A percentile compares a stretch with the other conserved stretches of the same genome.
Evolutionary conservation across 1,140 invertebrate species (phyloP).

Genomic region (Nixonia krombeini): DNA sequence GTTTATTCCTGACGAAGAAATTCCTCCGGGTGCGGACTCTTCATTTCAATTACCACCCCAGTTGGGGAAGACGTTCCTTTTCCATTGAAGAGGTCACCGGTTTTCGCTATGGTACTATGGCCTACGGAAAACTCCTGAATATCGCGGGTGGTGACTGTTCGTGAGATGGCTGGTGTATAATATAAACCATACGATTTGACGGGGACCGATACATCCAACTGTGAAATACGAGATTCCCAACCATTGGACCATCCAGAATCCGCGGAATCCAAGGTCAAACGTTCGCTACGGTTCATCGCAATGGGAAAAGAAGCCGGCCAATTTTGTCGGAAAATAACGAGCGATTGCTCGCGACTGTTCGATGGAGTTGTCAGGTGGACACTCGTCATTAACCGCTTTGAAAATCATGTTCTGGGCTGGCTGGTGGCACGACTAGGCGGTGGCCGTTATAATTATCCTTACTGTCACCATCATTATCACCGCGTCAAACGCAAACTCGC

Average conservation of each 20-base stretch:
- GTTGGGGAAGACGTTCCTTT: too few species aligned
- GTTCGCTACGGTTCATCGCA: too few species aligned
- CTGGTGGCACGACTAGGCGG: constrained; percentile 21
- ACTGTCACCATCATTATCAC: constrained; percentile 46
- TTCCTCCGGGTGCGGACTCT: background rate
- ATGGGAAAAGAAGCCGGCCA: too few species aligned
- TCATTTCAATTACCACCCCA: too few species aligned
- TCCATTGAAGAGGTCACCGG: too few species aligned
- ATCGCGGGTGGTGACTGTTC: constrained; percentile 57
- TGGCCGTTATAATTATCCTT: constrained; percentile 45
- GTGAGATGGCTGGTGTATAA: constrained; percentile 55
- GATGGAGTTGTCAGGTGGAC: constrained; percentile 16
- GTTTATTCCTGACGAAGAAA: constrained; percentile 4
- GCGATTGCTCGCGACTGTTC: constrained; percentile 9
- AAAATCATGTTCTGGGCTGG: constrained; percentile 18
- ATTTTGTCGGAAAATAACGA: background rate
- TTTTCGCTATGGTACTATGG: too few species aligned
- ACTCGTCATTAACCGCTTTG: constrained; percentile 20
- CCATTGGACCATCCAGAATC: too few species aligned
- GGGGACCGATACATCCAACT: constrained; percentile 71
- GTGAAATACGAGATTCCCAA: too few species aligned
- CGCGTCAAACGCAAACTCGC: constrained; percentile 37
- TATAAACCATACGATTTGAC: constrained; percentile 69
- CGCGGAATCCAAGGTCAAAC: too few species aligned
- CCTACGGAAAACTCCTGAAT: too few species aligned